Percentiles rank a stretch among this genome's conserved stretches.
Conservation (phyloP, 1,140 invertebrate genomes). For the Aporrectodea caliginosa region DNA sequence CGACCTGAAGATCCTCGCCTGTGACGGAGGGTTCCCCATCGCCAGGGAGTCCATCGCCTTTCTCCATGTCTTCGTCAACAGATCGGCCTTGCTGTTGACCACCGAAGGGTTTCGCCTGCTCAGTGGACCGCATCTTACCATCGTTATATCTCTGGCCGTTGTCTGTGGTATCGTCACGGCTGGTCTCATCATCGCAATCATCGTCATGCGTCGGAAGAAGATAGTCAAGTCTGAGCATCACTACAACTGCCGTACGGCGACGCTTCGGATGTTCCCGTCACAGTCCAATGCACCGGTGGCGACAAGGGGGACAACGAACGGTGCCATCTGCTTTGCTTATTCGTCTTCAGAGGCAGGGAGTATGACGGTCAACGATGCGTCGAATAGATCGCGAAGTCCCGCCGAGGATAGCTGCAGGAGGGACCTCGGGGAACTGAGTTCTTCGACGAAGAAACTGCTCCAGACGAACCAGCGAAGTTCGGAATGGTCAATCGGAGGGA, state of each 20-base stretch:
- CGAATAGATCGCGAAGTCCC: neutral
- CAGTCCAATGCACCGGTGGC: neutral
- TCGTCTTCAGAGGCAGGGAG: neutral
- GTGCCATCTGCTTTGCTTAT: neutral
- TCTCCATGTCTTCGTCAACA: neutral
- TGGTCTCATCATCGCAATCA: neutral
- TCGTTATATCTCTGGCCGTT: neutral
- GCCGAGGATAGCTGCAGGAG: neutral
- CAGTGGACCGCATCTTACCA: neutral
- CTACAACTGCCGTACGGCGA: neutral
- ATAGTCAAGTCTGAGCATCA: neutral
- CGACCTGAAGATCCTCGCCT: neutral
- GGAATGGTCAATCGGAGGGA: neutral
- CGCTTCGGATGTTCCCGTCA: neutral
- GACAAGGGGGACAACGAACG: no score
- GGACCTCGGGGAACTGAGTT: neutral
- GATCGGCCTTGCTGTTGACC: neutral
- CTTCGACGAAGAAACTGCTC: neutral
- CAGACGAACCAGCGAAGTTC: neutral
- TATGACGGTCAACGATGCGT: neutral
- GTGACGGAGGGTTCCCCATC: neutral
- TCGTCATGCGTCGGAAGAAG: neutral
- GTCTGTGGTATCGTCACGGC: neutral
- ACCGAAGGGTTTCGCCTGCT: neutral
- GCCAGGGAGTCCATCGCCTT: neutral